These are phyloP conservation scores for Atta colombica DNA, from an alignment of 1,140 invertebrate species.

Conservation along the genomic window DNA sequence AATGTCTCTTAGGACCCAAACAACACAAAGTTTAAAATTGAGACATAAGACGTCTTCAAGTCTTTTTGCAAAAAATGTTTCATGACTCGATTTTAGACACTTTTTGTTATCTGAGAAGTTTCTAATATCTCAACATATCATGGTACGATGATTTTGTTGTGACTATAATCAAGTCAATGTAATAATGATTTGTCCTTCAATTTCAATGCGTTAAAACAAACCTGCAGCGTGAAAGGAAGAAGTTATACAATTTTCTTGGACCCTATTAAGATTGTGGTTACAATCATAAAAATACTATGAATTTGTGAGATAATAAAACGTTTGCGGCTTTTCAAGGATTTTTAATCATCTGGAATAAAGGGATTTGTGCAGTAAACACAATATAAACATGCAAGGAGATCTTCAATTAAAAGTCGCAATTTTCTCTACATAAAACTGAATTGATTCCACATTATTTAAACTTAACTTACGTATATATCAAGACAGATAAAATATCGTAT, in stretches of 20 bases:
- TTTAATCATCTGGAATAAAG: background rate
- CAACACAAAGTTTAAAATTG: too few relatives aligned
- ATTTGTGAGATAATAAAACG: constrained; percentile 17
- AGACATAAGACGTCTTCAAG: too few relatives aligned
- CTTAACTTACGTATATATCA: background rate
- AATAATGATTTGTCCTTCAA: constrained; percentile 67
- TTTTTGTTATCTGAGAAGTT: constrained; percentile 35
- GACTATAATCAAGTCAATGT: constrained; percentile 73
- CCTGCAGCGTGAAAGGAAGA: background rate
- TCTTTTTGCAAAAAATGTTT: too few relatives aligned
- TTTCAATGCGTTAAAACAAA: constrained; percentile 52
- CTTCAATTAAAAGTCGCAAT: constrained; percentile 10
- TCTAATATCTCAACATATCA: constrained; percentile 1
- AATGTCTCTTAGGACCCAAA: constrained; percentile 21
- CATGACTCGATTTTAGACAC: too few relatives aligned
- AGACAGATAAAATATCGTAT: background rate
- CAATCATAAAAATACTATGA: constrained; percentile 21
- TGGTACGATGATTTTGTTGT: background rate
- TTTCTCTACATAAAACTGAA: background rate
- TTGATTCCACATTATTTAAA: constrained; percentile 11
- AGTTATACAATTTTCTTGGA: constrained; percentile 24
- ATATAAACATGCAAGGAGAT: background rate
- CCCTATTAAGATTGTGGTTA: constrained; percentile 8
- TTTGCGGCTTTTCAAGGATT: constrained; percentile 9
- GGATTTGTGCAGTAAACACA: background rate